phyloP scores from a whole-genome alignment of 2,113 vertebrate genomes.

The Genyomyrus donnyi region DNA sequence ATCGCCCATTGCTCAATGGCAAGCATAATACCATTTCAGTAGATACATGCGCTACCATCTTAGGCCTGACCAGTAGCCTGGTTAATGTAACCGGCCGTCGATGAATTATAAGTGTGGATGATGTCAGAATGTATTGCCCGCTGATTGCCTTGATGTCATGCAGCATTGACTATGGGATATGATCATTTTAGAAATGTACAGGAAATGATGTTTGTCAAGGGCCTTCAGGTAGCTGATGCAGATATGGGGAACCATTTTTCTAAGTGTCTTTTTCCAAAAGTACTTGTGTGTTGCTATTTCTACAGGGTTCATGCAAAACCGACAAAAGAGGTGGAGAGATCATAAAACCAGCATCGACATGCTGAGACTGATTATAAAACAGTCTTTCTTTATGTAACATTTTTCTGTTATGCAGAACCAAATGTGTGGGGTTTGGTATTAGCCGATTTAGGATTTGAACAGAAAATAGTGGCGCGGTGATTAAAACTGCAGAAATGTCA shows the following conservation, averaged over 20 bases:
- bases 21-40: neutral
- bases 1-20: neutral
- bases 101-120: neutral
- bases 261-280: neutral
- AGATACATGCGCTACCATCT: neutral
- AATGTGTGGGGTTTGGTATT: neutral
- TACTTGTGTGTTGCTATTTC: neutral
- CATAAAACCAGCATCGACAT: neutral
- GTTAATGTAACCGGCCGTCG: neutral
- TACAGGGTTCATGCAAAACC: neutral
- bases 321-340: neutral
- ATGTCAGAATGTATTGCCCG: neutral
- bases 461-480: neutral
- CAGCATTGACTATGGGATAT: neutral
- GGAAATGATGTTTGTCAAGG: neutral
- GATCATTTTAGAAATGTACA: neutral
- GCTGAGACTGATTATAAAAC: constrained; percentile 4
- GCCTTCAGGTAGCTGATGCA: neutral
- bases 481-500: neutral
- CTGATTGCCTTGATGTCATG: neutral
- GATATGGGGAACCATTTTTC: neutral
- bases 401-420: neutral
- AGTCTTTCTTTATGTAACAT: neutral
- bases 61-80: neutral
- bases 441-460: neutral